Evolutionary conservation across 2,113 vertebrate species (phyloP).

Genomic region (Syngnathus floridae): DNA sequence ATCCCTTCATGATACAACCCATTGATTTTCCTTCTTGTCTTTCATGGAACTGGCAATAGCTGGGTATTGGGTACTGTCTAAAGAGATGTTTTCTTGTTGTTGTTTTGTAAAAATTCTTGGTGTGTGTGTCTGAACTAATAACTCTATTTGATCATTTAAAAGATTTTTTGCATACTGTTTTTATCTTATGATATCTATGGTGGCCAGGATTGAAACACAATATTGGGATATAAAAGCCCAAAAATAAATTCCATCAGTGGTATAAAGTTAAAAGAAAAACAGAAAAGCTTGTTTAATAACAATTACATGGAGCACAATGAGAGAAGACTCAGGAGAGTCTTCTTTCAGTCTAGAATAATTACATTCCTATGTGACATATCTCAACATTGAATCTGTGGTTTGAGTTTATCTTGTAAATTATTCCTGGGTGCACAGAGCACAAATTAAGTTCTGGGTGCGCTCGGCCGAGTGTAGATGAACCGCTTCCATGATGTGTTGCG

Average conservation of each 20-base stretch:
- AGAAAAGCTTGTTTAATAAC: neutral
- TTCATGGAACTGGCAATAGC: neutral
- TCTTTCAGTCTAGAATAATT: conserved; percentile 1
- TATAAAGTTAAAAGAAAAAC: neutral
- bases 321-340: too few relatives aligned
- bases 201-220: neutral
- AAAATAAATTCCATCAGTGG: neutral
- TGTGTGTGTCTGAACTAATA: neutral
- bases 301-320: neutral
- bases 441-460: conserved; percentile 5
- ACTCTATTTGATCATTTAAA: neutral
- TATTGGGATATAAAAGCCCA: neutral
- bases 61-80: neutral
- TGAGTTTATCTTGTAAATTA: conserved; percentile 7
- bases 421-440: neutral
- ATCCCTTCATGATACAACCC: neutral
- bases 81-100: neutral
- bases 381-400: neutral
- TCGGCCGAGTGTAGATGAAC: conserved; percentile 3
- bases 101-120: neutral
- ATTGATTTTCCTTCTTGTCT: conserved; percentile 2
- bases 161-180: neutral
- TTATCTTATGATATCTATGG: too few relatives aligned
- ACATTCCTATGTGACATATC: neutral
- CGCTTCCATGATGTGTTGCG: neutral